Conservation (phyloP, 2,113 vertebrate species). For the Crotalus tigris region DNA sequence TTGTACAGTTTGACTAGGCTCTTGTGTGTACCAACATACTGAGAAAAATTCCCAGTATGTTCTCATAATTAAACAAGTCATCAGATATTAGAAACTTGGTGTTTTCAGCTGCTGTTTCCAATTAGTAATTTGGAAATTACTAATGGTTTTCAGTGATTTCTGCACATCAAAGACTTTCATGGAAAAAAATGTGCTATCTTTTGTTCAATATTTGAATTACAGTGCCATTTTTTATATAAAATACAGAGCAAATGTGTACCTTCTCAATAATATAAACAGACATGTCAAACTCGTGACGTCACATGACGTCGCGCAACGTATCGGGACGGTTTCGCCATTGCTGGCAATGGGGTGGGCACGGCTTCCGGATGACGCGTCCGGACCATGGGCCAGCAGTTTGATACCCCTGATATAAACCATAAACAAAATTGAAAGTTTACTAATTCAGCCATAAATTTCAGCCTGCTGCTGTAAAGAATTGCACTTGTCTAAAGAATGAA, state of each 20-base stretch:
- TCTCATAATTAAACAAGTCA: not conserved
- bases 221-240: not conserved
- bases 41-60: not conserved
- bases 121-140: not conserved
- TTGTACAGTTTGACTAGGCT: not conserved
- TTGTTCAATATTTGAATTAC: not conserved
- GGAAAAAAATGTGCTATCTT: not conserved
- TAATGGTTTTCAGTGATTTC: not conserved
- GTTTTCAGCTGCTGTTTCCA: not conserved
- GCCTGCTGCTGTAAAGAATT: not conserved
- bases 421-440: not conserved
- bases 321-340: too few species aligned
- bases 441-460: not conserved
- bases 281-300: too few species aligned
- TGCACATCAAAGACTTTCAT: not conserved
- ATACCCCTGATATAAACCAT: not conserved
- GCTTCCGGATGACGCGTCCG: too few species aligned
- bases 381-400: too few species aligned
- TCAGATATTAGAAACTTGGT: not conserved
- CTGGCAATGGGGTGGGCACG: too few species aligned
- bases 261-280: constrained; percentile 5
- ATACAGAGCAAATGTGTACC: not conserved
- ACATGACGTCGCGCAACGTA: too few species aligned
- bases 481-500: not conserved
- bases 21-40: not conserved